Percentiles rank a stretch among this genome's conserved stretches.
These are phyloP conservation scores for Hermetia illucens DNA, from an alignment of 1,140 invertebrate species.

Conservation along the genomic window DNA sequence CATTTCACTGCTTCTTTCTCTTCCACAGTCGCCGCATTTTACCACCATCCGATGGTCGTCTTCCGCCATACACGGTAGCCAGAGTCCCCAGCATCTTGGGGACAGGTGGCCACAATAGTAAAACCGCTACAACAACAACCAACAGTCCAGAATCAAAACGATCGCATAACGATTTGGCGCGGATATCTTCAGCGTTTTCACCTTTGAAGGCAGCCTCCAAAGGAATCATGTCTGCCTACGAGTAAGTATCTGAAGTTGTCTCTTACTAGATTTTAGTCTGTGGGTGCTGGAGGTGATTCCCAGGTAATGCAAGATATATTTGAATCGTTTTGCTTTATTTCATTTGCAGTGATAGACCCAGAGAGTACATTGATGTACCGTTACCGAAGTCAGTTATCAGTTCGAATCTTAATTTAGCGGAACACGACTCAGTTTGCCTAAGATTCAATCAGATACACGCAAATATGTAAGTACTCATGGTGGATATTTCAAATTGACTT, in stretches of 20 bases:
- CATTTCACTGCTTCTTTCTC: background rate
- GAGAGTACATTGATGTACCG: constrained; percentile 30
- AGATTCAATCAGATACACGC: background rate
- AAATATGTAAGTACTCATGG: constrained; percentile 1
- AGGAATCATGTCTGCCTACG: background rate
- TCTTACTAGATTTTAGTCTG: too few species aligned
- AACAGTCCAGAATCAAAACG: background rate
- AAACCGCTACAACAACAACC: background rate
- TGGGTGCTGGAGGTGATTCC: too few species aligned
- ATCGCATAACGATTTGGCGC: background rate
- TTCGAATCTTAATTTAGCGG: constrained; percentile 8
- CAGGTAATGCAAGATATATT: background rate
- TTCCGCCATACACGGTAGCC: constrained; percentile 24
- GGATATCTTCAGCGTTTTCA: background rate
- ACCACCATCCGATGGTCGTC: constrained; percentile 23
- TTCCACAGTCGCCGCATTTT: constrained; percentile 9
- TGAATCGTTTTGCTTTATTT: background rate
- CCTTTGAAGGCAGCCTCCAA: background rate
- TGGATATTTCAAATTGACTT: too few species aligned
- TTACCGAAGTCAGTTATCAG: constrained; percentile 28
- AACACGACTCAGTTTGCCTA: background rate
- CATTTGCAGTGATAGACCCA: constrained; percentile 12
- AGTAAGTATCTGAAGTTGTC: too few species aligned
- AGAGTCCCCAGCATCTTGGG: constrained; percentile 9
- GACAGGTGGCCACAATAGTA: background rate